Conservation (phyloP, 2,113 vertebrate species). For the Chloropsis hardwickii region DNA sequence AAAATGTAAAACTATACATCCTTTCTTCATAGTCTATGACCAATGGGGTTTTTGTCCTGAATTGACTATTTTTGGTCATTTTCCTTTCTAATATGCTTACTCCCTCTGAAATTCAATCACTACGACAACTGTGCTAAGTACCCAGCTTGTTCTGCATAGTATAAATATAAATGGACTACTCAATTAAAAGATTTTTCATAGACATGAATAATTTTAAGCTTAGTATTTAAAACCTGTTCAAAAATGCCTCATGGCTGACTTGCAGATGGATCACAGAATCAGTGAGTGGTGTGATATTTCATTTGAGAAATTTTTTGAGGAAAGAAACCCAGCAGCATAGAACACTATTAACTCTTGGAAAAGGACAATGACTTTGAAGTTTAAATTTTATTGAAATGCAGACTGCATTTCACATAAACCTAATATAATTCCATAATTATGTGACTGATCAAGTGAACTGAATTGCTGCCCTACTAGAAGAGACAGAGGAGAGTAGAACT, state of each 20-base stretch:
- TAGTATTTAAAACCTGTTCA: neutral
- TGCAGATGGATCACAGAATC: neutral
- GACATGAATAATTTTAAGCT: neutral
- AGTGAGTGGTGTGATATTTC: neutral
- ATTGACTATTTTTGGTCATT: neutral
- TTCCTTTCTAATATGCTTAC: neutral
- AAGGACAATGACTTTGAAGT: neutral
- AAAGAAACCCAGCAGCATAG: neutral
- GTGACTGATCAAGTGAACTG: neutral
- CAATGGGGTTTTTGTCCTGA: neutral
- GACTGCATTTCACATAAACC: neutral
- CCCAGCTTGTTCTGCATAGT: neutral
- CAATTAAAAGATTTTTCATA: constrained; percentile 2
- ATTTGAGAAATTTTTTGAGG: neutral
- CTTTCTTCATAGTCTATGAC: neutral
- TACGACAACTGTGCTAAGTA: neutral
- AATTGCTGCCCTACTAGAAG: neutral
- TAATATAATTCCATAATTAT: neutral
- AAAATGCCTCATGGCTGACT: neutral
- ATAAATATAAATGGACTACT: neutral
- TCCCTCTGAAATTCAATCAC: neutral
- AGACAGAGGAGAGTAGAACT: neutral
- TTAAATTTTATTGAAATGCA: neutral
- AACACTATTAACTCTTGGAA: neutral
- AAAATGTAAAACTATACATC: neutral